These are phyloP conservation scores for Bergia sp. DNA, from an alignment of 92 coral and sea anemone genomes.

Conservation along the genomic window DNA sequence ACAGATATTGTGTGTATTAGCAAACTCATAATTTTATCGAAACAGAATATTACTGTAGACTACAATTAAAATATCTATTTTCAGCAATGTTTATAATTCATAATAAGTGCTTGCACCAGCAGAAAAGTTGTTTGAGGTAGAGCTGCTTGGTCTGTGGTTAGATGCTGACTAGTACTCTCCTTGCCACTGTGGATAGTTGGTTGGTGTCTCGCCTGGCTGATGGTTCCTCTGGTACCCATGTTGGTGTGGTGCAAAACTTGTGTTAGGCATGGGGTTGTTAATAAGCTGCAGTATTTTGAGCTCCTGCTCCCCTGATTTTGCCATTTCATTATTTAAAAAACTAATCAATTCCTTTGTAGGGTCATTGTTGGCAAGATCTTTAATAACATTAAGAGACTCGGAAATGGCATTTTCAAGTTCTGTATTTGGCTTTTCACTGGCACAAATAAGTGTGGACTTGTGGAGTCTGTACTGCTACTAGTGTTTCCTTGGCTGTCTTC, in stretches of 20 bases:
- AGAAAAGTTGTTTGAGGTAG: constrained; percentile 29
- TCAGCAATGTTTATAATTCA: constrained; percentile 20
- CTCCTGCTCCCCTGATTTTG: constrained; percentile 31
- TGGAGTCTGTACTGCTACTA: constrained; percentile 29
- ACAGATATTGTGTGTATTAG: too few species aligned
- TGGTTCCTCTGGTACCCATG: constrained; percentile 30
- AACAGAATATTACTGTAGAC: too few species aligned
- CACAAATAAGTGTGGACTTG: constrained; percentile 21
- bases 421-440: constrained; percentile 27
- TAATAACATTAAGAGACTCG: constrained; percentile 4
- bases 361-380: constrained; percentile 34
- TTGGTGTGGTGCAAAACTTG: constrained; percentile 11
- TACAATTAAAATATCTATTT: neutral
- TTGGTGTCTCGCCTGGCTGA: constrained; percentile 25
- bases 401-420: constrained; percentile 28
- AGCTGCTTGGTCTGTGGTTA: constrained; percentile 13
- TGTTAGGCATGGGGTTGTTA: constrained; percentile 31
- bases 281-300: constrained; percentile 35
- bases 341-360: constrained; percentile 19
- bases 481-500: constrained; percentile 39
- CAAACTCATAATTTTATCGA: too few species aligned
- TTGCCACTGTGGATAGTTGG: constrained; percentile 36
- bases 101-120: constrained; percentile 21
- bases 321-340: constrained; percentile 27
- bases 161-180: constrained; percentile 19